Evolutionary conservation across 1,140 invertebrate genomes (phyloP).

Genomic region (Hirudo medicinalis): DNA sequence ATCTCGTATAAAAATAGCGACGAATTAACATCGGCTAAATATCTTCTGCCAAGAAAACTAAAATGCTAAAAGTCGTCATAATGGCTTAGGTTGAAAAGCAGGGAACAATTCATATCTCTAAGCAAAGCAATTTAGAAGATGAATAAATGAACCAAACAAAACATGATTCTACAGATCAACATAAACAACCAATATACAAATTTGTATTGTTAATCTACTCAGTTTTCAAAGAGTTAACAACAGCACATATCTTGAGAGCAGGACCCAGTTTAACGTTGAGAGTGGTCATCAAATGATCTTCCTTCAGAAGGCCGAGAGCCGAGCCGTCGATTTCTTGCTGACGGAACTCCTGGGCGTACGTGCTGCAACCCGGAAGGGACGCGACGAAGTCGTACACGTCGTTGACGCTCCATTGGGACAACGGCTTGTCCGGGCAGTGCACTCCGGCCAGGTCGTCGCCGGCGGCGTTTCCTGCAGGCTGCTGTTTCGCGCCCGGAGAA

Average conservation of each 20-base stretch:
- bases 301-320: constrained; percentile 74
- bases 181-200: too few relatives aligned
- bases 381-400: constrained; percentile 66
- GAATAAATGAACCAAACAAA: too few relatives aligned
- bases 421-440: not conserved
- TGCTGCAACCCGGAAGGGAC: constrained; percentile 69
- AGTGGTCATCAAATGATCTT: constrained; percentile 81
- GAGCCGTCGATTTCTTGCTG: constrained; percentile 74
- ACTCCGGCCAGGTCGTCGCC: not conserved
- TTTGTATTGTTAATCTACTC: not conserved
- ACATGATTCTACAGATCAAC: too few relatives aligned
- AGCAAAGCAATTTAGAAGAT: too few relatives aligned
- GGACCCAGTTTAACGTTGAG: constrained; percentile 90
- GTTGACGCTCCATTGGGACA: constrained; percentile 28
- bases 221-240: constrained; percentile 20
- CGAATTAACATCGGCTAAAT: too few relatives aligned
- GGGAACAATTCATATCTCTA: too few relatives aligned
- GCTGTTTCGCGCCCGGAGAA: not conserved
- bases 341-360: constrained; percentile 86
- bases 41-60: too few relatives aligned
- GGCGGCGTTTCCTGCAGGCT: not conserved
- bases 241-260: constrained; percentile 66
- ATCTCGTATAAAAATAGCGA: too few relatives aligned
- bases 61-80: too few relatives aligned
- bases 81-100: too few relatives aligned